These are phyloP conservation scores for Euleptes europaea DNA, from an alignment of 2,113 vertebrate species.

Conservation along the genomic window DNA sequence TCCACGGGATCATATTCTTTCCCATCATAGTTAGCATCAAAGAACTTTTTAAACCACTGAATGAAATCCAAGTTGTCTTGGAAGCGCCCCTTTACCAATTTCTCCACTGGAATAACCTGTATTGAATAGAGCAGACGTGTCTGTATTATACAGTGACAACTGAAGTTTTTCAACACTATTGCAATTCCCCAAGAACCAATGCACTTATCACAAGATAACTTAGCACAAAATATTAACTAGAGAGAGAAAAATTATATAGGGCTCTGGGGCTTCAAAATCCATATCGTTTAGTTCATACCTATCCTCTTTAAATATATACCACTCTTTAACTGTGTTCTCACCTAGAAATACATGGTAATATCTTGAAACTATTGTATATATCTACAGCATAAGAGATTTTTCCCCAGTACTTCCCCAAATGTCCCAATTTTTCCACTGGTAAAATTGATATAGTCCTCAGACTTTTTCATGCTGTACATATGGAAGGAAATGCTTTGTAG, in stretches of 20 bases:
- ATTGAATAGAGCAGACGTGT: constrained; percentile 32
- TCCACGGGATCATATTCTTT: constrained; percentile 96
- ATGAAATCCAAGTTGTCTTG: constrained; percentile 99
- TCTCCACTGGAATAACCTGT: constrained; percentile 98
- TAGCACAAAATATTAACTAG: background rate
- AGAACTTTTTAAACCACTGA: constrained; percentile 99
- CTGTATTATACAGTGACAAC: background rate
- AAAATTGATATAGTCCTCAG: too few relatives aligned
- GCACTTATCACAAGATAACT: background rate
- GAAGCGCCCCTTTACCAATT: constrained; percentile 97
- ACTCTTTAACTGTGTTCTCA: background rate
- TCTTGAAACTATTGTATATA: too few relatives aligned
- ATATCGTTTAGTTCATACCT: background rate
- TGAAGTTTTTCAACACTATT: background rate
- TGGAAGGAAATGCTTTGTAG: too few relatives aligned
- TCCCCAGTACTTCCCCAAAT: too few relatives aligned
- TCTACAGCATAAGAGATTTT: too few relatives aligned
- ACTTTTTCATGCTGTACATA: too few relatives aligned
- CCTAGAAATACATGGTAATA: background rate
- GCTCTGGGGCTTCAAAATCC: background rate
- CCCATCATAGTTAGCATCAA: constrained; percentile 97
- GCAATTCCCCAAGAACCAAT: background rate
- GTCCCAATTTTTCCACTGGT: too few relatives aligned
- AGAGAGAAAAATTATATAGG: background rate
- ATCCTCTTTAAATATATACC: background rate